Percentiles rank a stretch among this genome's conserved stretches.
phyloP scores from a whole-genome alignment of 2,888 invertebrate species.

The Thecocarcelia acutangulata region DNA sequence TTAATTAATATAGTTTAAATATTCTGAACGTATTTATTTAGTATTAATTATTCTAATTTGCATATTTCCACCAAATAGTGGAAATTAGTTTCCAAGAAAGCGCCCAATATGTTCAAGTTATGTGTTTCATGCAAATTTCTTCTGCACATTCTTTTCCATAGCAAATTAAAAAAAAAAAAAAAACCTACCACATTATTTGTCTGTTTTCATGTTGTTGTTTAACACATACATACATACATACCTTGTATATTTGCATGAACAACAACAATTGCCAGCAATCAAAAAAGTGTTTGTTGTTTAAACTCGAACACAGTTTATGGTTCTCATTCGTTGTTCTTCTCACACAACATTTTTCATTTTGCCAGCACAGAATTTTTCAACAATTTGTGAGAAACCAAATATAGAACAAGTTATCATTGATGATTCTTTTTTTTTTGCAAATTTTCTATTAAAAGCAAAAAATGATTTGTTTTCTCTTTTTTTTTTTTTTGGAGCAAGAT shows the following conservation, averaged over 20 bases:
- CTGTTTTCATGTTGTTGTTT: not conserved
- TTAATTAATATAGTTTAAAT: too few species aligned
- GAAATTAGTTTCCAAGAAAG: too few species aligned
- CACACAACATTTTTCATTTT: slow-evolving; percentile 10
- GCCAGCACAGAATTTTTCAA: not conserved
- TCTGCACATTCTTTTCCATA: not conserved
- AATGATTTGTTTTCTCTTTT: too few species aligned
- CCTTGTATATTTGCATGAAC: not conserved
- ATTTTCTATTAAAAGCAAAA: not conserved
- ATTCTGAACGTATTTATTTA: too few species aligned
- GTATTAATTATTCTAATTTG: too few species aligned
- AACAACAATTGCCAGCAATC: slow-evolving; percentile 10
- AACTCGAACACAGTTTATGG: slow-evolving; percentile 1
- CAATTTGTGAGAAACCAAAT: not conserved
- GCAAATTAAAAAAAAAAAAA: too few species aligned
- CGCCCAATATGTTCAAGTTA: too few species aligned
- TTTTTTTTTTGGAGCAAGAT: not conserved
- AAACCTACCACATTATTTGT: not conserved
- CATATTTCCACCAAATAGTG: too few species aligned
- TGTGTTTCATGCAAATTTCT: not conserved
- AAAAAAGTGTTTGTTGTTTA: slow-evolving; percentile 10
- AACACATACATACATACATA: too few species aligned
- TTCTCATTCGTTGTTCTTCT: not conserved
- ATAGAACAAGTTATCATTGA: slow-evolving; percentile 3
- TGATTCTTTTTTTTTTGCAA: not conserved